These are phyloP conservation scores for Notechis scutatus DNA, from an alignment of 2,113 vertebrate species.

Conservation along the genomic window DNA sequence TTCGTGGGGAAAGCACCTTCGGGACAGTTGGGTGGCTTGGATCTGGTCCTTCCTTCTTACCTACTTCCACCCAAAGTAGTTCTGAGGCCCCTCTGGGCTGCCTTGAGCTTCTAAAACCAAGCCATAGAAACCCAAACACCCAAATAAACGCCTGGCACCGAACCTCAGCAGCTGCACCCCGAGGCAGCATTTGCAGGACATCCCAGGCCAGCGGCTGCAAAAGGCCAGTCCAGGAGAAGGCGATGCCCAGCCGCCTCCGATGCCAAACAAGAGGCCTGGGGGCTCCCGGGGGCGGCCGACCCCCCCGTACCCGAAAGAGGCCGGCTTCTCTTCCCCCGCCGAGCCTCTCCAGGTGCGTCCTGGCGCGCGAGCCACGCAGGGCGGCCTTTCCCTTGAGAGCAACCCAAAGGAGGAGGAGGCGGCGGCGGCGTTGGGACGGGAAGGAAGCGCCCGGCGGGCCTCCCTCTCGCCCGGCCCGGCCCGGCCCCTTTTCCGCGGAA, in stretches of 20 bases:
- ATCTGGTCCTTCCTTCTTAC: neutral
- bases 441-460: neutral
- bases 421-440: neutral
- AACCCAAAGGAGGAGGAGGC: neutral
- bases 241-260: neutral
- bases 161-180: neutral
- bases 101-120: neutral
- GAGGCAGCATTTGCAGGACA: neutral
- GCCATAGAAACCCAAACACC: neutral
- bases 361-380: neutral
- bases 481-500: neutral
- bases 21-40: neutral
- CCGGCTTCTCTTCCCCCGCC: too few species aligned
- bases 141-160: neutral
- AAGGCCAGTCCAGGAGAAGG: neutral
- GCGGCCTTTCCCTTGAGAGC: neutral
- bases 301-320: neutral
- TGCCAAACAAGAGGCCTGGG: neutral
- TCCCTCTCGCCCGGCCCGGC: neutral
- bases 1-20: neutral
- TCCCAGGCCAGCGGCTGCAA: neutral
- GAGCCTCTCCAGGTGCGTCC: neutral
- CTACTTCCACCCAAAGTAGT: neutral
- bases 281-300: neutral
- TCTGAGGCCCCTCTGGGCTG: neutral